Base-by-base conservation (phyloP, 2,113 vertebrate species). In the Pollimyrus isidori region DNA sequence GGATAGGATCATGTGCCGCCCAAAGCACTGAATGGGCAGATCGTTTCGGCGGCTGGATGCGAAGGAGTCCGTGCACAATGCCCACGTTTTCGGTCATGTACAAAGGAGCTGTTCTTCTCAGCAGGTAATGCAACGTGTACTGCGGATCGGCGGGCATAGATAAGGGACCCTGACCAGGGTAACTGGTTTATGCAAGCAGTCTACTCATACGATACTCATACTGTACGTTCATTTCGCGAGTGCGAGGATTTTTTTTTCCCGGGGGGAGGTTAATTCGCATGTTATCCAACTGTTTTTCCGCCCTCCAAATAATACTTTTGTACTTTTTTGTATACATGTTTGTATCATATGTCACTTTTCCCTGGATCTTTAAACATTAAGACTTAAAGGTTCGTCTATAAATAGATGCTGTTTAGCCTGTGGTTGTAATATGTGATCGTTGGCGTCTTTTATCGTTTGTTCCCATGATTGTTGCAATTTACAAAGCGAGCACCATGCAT, bases 1-100 rank as follows among this genome's bases (percentile, higher is more conserved):
- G 7, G 52, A 92, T 89, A 91, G 52, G 90, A 90, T 91, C 91
- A 92, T 91, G 90, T 92, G 91, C 53, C 35, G 80, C 87, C 91
- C 86, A 86, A 69, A 88, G 58, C 89, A 85, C 86, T 62, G 91
- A 90, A 90, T 87, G 85, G 69, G 83, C 87, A 90, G 52, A 50
- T 53, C 62, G 56, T 35, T 86, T 84, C 62, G 58, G 88, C 53
- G 69, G 89, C 56, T 89, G 89, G 87, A 91, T 89, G 84, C 91
- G 89, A 90, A 90, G 19, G 80, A 89, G 82, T 73, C 56, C 45
- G 91, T 93, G 84, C 91, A 95, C 93, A 39, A 97, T 97, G 96
- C 96, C 96, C 90, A 96, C 95, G 49, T 95, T 97, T 84, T 96
- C 96, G 9, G 95, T 97, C 89, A 96, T 97, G 95, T 96, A 95